phyloP scores from a whole-genome alignment of 2,113 vertebrate species.

The Chlamydotis undulata region DNA sequence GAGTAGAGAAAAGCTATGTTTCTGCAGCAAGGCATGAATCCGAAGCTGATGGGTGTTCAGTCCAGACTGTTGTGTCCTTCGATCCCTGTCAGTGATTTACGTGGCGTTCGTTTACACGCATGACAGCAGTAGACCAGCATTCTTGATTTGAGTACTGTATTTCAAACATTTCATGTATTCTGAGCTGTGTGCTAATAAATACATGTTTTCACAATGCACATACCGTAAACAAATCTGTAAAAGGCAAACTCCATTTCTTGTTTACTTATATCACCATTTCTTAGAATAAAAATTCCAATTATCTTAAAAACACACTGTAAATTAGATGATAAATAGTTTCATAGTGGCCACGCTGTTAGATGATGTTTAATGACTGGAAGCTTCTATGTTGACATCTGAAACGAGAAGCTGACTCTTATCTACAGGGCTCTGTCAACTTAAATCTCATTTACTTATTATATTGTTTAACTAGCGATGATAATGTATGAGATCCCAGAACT shows the following conservation, averaged over 20 bases:
- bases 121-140: background rate
- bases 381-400: background rate
- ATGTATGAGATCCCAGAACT: background rate
- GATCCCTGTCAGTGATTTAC: background rate
- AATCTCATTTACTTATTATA: background rate
- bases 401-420: background rate
- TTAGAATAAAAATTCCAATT: background rate
- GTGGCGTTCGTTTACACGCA: background rate
- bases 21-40: background rate
- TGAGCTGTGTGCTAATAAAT: background rate
- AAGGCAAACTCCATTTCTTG: background rate
- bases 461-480: conserved; percentile 10
- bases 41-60: background rate
- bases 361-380: background rate
- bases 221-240: background rate
- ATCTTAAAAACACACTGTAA: background rate
- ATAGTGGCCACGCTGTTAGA: background rate
- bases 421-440: background rate
- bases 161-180: background rate
- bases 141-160: background rate
- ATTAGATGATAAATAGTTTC: background rate
- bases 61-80: background rate
- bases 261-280: background rate
- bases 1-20: background rate
- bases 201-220: background rate